Conservation (phyloP, 64 coral and sea anemone genomes). For the Porites australiensis region DNA sequence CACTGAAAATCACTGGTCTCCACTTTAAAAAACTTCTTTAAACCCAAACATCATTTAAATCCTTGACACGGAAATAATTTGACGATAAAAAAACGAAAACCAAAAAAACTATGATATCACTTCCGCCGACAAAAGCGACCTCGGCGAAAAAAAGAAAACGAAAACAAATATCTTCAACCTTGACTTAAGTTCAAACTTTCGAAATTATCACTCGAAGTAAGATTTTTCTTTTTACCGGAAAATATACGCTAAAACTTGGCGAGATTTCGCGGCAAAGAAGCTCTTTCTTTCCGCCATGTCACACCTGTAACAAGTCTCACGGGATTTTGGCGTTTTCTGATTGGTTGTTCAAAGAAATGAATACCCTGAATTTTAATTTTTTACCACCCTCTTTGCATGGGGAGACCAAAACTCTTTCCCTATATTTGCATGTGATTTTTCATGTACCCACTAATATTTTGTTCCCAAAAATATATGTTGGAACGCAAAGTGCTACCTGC, state of each 20-base stretch:
- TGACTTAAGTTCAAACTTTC: not conserved
- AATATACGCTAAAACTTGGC: not conserved
- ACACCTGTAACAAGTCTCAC: slow-evolving; percentile 59
- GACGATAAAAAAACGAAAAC: not conserved
- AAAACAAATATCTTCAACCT: not conserved
- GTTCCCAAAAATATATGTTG: slow-evolving; percentile 42
- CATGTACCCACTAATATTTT: slow-evolving; percentile 44
- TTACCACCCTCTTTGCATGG: slow-evolving; percentile 50
- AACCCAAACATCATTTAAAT: not conserved
- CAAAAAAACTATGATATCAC: slow-evolving; percentile 23
- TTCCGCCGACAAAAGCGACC: not conserved
- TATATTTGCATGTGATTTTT: slow-evolving; percentile 38
- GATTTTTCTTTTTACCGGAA: not conserved
- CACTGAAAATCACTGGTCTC: too few species aligned
- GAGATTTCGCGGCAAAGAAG: slow-evolving; percentile 9
- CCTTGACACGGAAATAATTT: not conserved
- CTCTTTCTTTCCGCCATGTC: not conserved
- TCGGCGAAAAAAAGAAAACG: not conserved
- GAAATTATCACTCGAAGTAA: not conserved
- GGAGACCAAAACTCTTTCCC: not conserved
- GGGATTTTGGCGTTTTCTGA: slow-evolving; percentile 39
- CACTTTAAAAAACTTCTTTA: too few species aligned
- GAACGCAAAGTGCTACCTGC: slow-evolving; percentile 72
- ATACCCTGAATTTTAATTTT: slow-evolving; percentile 81
- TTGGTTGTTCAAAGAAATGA: slow-evolving; percentile 41